phyloP scores from a whole-genome alignment of 2,797 vertebrate genomes.

The Meda fulgida region DNA sequence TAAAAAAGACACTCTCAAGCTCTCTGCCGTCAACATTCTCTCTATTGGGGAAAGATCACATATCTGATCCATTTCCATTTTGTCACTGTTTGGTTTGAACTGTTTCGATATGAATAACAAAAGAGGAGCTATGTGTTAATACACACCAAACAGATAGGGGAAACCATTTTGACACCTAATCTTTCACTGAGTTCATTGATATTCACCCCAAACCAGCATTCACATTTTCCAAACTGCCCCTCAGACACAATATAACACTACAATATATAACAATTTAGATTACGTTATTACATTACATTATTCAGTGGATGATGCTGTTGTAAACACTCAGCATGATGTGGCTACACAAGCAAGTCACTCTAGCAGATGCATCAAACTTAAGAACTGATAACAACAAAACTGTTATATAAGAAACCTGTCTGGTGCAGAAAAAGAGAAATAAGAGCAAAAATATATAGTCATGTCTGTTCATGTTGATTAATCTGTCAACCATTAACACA shows the following conservation, averaged over 20 bases:
- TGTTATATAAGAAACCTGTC: constrained; percentile 19
- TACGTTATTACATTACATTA: too few species aligned
- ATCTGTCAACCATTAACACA: neutral
- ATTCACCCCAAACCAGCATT: neutral
- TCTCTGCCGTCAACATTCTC: neutral
- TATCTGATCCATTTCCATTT: neutral
- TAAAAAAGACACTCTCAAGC: constrained; percentile 2
- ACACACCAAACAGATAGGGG: neutral
- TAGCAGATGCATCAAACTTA: neutral
- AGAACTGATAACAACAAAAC: constrained; percentile 27
- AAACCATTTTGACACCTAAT: constrained; percentile 20
- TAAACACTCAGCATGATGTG: neutral
- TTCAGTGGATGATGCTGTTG: neutral
- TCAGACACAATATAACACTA: constrained; percentile 12
- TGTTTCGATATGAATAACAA: constrained; percentile 18
- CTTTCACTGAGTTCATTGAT: neutral
- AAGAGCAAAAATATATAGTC: neutral
- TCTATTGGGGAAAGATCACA: neutral
- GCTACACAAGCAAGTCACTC: neutral
- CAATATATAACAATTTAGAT: neutral
- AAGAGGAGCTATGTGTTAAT: neutral
- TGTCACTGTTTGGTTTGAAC: constrained; percentile 8
- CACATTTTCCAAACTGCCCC: neutral
- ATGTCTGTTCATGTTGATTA: constrained; percentile 7
- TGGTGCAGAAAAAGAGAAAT: constrained; percentile 6